Base-by-base conservation (phyloP, 1,140 invertebrate species). In the Halictus rubicundus region DNA sequence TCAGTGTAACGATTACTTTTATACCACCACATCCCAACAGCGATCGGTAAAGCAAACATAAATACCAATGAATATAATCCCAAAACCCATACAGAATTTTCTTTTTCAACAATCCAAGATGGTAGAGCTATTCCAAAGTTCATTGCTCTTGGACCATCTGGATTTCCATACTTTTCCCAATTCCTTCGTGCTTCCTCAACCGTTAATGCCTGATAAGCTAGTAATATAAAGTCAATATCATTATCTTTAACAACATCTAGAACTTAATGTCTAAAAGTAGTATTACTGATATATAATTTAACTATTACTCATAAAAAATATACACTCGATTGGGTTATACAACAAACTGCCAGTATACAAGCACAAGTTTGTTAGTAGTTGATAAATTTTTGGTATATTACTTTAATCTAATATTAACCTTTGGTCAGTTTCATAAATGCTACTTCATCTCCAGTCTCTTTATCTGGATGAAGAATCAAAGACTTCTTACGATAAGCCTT, bases 71-170 rank as follows among this genome's bases (percentile, higher is more conserved):
- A 98, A 94, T 99, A 99, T 0, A 99, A 94, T 21, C 98, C 98
- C 57, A 99, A 94, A 12, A 99, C 98, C 98, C 98, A 99, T 52
- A 99, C 95, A 84, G 98, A 99, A 92, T 99, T 99, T 93, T 99
- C 97, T 92, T 99, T 99, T 90, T 99, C 98, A n/a, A 99, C 98
- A 92, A 99, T 99, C 99, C 99, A 99, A 71, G 99, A 99, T 25
- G 99, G 99, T 61, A 99, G 93, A 60, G 99, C 99, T 92, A 99
- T 99, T 82, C 99, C 99, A 95, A 99, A 99, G 87, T 97, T 98
- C 95, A 98, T 99, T 27, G 98, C 98, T 83, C 98, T 98, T 46
- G 99, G 99, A 8, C 99, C 99, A 95, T 99, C 99, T 19, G 99
- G 99, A 95, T 99, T 99, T 54, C 99, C 99, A 95, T 99, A 99